A percentile compares a stretch with the other conserved stretches of the same genome.
phyloP scores from a whole-genome alignment of 2,113 vertebrate genomes.

The Phalacrocorax brasilianus region DNA sequence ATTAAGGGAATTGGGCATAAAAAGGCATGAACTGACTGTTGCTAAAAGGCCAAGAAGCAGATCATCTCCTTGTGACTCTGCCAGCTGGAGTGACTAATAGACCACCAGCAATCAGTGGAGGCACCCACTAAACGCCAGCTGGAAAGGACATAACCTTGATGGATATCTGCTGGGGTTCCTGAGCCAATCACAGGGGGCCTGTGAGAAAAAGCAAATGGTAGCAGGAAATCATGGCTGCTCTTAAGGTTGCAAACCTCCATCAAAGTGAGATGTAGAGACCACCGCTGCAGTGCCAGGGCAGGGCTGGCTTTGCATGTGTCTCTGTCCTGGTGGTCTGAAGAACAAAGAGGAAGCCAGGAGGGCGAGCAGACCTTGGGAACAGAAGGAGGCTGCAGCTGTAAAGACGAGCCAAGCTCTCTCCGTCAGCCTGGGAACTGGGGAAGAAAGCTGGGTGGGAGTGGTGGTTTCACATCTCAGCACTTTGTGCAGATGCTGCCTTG shows the following conservation, averaged over 20 bases:
- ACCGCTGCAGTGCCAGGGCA: not conserved
- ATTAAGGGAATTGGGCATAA: not conserved
- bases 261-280: not conserved
- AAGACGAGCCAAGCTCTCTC: conserved; percentile 16
- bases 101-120: not conserved
- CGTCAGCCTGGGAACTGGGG: not conserved
- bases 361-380: conserved; percentile 10
- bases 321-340: conserved; percentile 43
- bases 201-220: not conserved
- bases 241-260: not conserved
- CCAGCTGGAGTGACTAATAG: not conserved
- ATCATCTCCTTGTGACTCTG: not conserved
- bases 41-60: not conserved
- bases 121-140: not conserved
- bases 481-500: not conserved
- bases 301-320: not conserved
- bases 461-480: not conserved
- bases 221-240: not conserved
- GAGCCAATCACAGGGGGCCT: not conserved
- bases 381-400: not conserved
- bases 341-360: conserved; percentile 36
- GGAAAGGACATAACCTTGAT: not conserved
- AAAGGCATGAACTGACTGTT: not conserved
- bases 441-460: not conserved
- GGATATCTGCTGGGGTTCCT: not conserved